Evolutionary conservation across 2,888 invertebrate genomes (phyloP).

Genomic region (Gibbula magus): DNA sequence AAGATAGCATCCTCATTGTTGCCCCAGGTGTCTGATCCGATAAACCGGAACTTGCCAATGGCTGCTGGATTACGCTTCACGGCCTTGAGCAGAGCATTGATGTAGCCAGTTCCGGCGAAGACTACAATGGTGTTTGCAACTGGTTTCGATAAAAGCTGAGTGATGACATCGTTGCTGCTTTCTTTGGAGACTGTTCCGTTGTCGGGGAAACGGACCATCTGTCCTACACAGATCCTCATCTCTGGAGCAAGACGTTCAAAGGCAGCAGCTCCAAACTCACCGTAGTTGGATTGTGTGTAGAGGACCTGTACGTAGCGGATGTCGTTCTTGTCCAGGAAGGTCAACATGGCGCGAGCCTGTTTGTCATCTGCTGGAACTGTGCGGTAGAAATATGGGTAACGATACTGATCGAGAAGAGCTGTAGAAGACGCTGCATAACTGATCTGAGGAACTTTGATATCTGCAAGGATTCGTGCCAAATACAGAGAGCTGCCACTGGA

Average conservation of each 20-base stretch:
- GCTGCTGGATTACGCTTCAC: conserved; percentile 52
- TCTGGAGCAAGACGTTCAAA: conserved; percentile 51
- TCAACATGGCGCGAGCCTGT: conserved; percentile 68
- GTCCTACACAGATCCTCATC: conserved; percentile 65
- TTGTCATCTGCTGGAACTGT: conserved; percentile 68
- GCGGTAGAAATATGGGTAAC: conserved; percentile 66
- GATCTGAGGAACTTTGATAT: conserved; percentile 65
- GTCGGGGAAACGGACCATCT: conserved; percentile 59
- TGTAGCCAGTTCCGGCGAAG: conserved; percentile 59
- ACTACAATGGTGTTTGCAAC: conserved; percentile 67
- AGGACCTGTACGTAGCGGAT: conserved; percentile 75
- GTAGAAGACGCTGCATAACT: conserved; percentile 62
- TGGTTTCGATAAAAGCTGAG: conserved; percentile 58
- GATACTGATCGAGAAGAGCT: conserved; percentile 51
- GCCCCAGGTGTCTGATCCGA: conserved; percentile 67
- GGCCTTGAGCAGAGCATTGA: conserved; percentile 61
- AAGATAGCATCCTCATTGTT: conserved; percentile 53
- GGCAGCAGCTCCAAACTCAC: conserved; percentile 51
- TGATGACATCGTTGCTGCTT: conserved; percentile 59
- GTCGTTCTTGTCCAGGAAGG: conserved; percentile 70
- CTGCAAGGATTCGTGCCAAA: conserved; percentile 61
- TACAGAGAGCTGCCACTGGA: conserved; percentile 61
- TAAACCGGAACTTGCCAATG: conserved; percentile 52
- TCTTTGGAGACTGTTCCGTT: conserved; percentile 53
- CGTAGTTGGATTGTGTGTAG: conserved; percentile 60